Conservation (phyloP, 2,797 vertebrate genomes). For the Lacerta bilineata region DNA sequence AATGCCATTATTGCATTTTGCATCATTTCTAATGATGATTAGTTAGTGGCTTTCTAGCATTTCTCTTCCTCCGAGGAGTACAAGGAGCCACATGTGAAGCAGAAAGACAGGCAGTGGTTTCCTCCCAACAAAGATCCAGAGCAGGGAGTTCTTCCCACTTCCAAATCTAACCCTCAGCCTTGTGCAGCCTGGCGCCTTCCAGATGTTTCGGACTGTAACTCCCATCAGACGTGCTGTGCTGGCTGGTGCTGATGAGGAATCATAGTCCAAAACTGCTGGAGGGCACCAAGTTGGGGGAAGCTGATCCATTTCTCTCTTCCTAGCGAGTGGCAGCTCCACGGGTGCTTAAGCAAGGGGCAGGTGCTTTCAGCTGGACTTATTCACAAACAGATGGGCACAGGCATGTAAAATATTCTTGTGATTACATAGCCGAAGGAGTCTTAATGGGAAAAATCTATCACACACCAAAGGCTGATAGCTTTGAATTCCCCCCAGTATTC, state of each 20-base stretch:
- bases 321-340: no score
- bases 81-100: not conserved
- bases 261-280: no score
- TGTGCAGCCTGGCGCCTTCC: no score
- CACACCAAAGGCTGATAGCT: not conserved
- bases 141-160: no score
- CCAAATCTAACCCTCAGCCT: no score
- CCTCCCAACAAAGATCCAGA: no score
- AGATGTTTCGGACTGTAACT: no score
- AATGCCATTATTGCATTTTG: not conserved
- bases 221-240: no score
- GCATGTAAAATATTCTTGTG: slow-evolving; percentile 27
- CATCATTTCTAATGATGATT: not conserved
- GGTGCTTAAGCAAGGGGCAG: not conserved
- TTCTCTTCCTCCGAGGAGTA: not conserved
- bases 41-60: not conserved
- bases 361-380: slow-evolving; percentile 8
- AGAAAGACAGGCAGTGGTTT: fast-evolving
- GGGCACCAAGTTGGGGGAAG: no score
- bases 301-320: not conserved
- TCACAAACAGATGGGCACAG: not conserved
- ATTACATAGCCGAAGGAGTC: slow-evolving; percentile 14
- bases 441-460: slow-evolving; percentile 31
- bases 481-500: not conserved
- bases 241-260: no score